Evolutionary conservation across 2,797 vertebrate species (phyloP), one percentile per base, ranked within the genome.

Genomic region (Sebastes jordani): DNA sequence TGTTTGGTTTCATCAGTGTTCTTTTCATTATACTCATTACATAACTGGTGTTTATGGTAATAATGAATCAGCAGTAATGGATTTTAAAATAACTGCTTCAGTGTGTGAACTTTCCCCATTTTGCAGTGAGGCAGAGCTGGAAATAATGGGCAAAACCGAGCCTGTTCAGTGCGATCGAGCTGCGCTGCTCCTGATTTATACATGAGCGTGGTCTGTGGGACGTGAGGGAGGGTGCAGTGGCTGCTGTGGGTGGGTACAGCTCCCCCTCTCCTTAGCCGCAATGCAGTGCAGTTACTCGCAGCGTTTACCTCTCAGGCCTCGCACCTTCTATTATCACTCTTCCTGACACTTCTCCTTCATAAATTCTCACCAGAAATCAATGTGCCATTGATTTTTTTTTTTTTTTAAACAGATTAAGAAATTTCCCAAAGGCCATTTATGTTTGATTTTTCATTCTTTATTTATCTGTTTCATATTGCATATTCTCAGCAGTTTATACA

Each of bases 401-500:
- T 34, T 36, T 36, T 36, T 36, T 42, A 25, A 75, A 80, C 64
- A 66, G 10, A 71, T 62, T 32, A 74, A 78, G 71, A 77, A 83
- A 61, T 54, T 25, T 2, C 27, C 11, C 18, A 46, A 18, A 76
- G 38, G n/a, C 60, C 6, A 38, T 4, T 58, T 62, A 20, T 23
- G 52, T 80, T 82, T 86, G 27, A 80, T 89, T 78, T 86, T 80
- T 71, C 67, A 58, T 68, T 80, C 78, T 94, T 94, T 95, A 93
- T 95, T 93, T 78, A 73, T 91, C 76, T 73, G 86, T 91, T 93
- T 93, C 81, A 83, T 92, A 82, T 93, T 95, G 92, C 95, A 95
- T 93, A 90, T 88, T 93, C 86, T 93, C 89, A 92, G 91, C 93
- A 94, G 91, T 91, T 89, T 86, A 90, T 92, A 94, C 92, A 94